Evolutionary conservation across 2,888 invertebrate genomes (phyloP), one percentile per base, ranked within the genome.

Genomic region (Drosophila pegasa): DNA sequence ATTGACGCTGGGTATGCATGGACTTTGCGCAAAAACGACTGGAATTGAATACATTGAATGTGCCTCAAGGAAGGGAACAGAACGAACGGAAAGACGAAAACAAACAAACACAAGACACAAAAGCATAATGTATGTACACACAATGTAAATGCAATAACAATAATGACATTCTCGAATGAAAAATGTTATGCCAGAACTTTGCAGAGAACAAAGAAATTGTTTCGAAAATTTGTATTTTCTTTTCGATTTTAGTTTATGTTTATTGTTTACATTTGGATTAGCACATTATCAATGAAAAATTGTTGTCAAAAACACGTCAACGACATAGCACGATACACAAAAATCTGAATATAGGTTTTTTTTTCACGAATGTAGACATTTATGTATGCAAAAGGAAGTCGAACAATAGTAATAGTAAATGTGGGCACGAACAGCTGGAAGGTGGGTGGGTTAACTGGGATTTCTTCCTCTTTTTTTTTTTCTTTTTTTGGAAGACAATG

Each of bases 91-190:
- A 51, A 38, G 4, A 27, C n/a, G n/a, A n/a, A 40, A 22, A 38
- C 20, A 33, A 48, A 35, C n/a, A 41, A 48, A 62, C 22, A 29
- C 60, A 47, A 62, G 27, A 25, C 33, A 43, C 27, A 27, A 48
- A 55, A 69, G 9, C 22, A 61, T 35, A 57, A 70, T 22, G 25
- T 74, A 75, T 75, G 75, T 74, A 74, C 75, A 63, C 60, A 75
- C 5, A 50, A 50, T 65, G 57, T 65, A 58, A 71, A 75, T 62
- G 67, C 66, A 74, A 43, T 59, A 71, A 65, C 65, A 62, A 71
- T 50, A 54, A 55, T 29, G 50, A 52, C 70, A 70, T 70, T 73
- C 65, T 54, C 45, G 51, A 59, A 69, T 50, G 41, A 27, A 54
- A 41, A 66, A 43, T 50, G 22, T 33, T 2, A 38, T 73, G 61